These are phyloP conservation scores for Drosophila pseudoananassae DNA, from an alignment of 1,140 invertebrate species.

Conservation along the genomic window DNA sequence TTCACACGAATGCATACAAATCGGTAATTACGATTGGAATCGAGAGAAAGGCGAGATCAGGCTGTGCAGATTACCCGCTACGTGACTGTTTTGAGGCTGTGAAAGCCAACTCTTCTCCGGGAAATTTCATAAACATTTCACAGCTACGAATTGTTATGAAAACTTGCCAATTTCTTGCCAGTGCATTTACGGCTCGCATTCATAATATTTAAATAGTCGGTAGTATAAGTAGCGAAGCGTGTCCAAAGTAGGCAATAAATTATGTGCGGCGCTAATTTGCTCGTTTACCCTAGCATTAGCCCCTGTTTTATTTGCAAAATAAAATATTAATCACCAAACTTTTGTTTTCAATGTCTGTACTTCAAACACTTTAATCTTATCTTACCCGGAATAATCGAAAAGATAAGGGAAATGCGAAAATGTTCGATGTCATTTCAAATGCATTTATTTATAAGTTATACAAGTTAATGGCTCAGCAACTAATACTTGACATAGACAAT, in stretches of 20 bases:
- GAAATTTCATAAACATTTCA: not conserved
- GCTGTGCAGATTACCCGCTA: constrained; percentile 26
- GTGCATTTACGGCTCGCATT: constrained; percentile 4
- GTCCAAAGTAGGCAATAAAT: constrained; percentile 36
- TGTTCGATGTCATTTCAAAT: not conserved
- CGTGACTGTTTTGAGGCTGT: constrained; percentile 29
- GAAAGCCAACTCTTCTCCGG: constrained; percentile 15
- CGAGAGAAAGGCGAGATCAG: constrained; percentile 48
- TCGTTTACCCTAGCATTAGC: constrained; percentile 8
- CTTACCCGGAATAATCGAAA: constrained; percentile 4
- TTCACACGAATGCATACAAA: constrained; percentile 63
- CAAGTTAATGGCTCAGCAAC: not conserved
- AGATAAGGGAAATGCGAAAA: constrained; percentile 7
- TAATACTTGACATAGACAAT: not conserved
- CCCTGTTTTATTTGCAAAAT: not conserved
- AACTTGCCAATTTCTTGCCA: constrained; percentile 2
- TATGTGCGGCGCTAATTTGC: constrained; percentile 16
- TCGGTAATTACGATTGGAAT: constrained; percentile 50
- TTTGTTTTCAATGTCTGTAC: not conserved
- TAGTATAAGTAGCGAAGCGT: constrained; percentile 13
- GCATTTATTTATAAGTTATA: constrained; percentile 1
- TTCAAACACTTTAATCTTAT: not conserved
- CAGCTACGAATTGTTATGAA: not conserved
- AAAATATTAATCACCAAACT: not conserved
- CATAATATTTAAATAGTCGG: not conserved